Base-by-base conservation (phyloP, 1,140 invertebrate species). In the Pseudobourletiella spinata region DNA sequence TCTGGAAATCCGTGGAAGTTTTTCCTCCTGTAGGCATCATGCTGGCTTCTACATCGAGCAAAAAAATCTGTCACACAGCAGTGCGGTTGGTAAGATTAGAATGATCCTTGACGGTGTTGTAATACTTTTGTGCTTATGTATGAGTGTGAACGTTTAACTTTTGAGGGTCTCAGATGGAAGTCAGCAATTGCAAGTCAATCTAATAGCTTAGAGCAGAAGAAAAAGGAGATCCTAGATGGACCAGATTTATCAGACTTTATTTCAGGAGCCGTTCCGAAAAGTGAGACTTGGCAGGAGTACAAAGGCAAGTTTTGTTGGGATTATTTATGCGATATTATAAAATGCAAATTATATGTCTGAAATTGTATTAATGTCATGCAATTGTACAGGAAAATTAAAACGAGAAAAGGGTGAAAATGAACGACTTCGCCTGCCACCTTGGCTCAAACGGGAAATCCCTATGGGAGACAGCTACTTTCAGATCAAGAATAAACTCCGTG, bases 361-460 rank as follows among this genome's bases (percentile, higher is more conserved):
- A 22, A 30, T 59, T 25, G n/a, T 52, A 1, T 59, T 11, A 35
- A n/a, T 52, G 1, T 46, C 4, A 35, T 56, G 15, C 30, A 35
- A 55, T 54, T 68, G 25, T 26, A 26, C 67, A 60, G 72, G 73
- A 28, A 89, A 92, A 76, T 77, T 95, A n/a, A 87, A 88, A 70
- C 77, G 88, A 57, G 85, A 86, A 61, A 89, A 87, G 72, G 88
- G 88, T 3, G 89, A 94, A 67, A 82, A 81, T 29, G 80, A 85
- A 57, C 81, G 93, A 58, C 76, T 98, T 26, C 79, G 92, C 59
- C 76, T 99, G 55, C 96, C 97, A 20, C 91, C 94, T 51, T 99
- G 97, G 97, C 73, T 99, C 30, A 98, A 98, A 74, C 93, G 86
- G 43, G 84, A 91, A 71, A 97, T 98, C 74, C 94, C 95, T 14